Percentiles rank a stretch among this genome's conserved stretches.
Conservation (phyloP, 2,888 invertebrate species). For the Bombylius major region DNA sequence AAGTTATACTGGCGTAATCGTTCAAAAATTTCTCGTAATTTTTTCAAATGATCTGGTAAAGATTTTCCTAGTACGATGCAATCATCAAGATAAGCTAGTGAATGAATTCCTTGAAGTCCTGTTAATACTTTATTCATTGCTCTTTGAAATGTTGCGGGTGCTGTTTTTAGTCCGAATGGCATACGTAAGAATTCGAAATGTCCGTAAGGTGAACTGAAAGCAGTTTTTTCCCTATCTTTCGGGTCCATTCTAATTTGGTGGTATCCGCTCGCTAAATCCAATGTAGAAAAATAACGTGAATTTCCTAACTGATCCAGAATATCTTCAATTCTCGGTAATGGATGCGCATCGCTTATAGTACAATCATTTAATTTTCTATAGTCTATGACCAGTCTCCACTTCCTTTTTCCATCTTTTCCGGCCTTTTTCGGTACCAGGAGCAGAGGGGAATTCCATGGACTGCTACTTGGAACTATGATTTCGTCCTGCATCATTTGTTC, state of each 20-base stretch:
- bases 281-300: slow-evolving; percentile 24
- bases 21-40: slow-evolving; percentile 15
- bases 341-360: slow-evolving; percentile 8
- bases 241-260: slow-evolving; percentile 25
- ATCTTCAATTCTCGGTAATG: slow-evolving; percentile 10
- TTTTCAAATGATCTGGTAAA: slow-evolving; percentile 1
- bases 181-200: slow-evolving; percentile 23
- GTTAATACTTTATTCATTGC: slow-evolving; percentile 28
- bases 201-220: slow-evolving; percentile 9
- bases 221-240: slow-evolving; percentile 10
- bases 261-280: slow-evolving; percentile 30
- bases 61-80: slow-evolving; percentile 11
- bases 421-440: neutral
- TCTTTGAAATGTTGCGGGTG: slow-evolving; percentile 16
- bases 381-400: neutral
- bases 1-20: slow-evolving; percentile 15
- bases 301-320: slow-evolving; percentile 13
- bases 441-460: slow-evolving; percentile 13
- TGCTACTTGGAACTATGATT: slow-evolving; percentile 19
- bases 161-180: neutral
- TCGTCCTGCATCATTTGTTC: slow-evolving; percentile 19
- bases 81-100: slow-evolving; percentile 8
- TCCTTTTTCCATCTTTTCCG: neutral
- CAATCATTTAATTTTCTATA: slow-evolving; percentile 6
- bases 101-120: slow-evolving; percentile 20